Conservation (phyloP, 1,140 invertebrate species). For the Psilanteris sp. region DNA sequence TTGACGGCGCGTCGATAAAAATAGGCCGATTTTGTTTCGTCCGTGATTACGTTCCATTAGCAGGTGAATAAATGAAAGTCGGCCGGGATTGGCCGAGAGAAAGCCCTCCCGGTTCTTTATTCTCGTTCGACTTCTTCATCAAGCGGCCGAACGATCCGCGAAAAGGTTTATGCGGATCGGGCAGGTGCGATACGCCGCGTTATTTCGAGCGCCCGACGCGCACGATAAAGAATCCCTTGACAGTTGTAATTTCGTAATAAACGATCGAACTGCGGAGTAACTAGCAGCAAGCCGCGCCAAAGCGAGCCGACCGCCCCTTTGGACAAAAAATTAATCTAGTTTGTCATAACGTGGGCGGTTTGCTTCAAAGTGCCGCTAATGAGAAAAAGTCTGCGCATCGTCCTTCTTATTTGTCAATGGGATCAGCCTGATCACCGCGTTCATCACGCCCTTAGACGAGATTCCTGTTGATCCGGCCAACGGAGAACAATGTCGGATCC, state of each 20-base stretch:
- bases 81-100: constrained; percentile 16
- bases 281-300: constrained; percentile 1
- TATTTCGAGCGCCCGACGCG: constrained; percentile 40
- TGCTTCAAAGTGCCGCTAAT: constrained; percentile 80
- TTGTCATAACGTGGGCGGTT: constrained; percentile 80
- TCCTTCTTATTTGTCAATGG: constrained; percentile 79
- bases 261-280: constrained; percentile 70
- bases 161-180: constrained; percentile 37
- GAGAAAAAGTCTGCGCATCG: constrained; percentile 76
- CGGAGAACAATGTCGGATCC: constrained; percentile 15
- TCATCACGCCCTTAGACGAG: constrained; percentile 67
- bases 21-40: constrained; percentile 3
- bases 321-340: constrained; percentile 80
- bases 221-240: constrained; percentile 69
- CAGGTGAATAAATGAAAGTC: constrained; percentile 52
- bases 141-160: constrained; percentile 43
- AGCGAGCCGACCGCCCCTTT: constrained; percentile 67
- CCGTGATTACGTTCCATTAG: constrained; percentile 54
- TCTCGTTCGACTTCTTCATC: constrained; percentile 59
- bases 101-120: constrained; percentile 38
- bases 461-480: constrained; percentile 17
- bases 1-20: constrained; percentile 31
- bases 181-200: constrained; percentile 62
- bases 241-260: constrained; percentile 80
- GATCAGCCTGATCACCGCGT: constrained; percentile 71